Conservation (phyloP, 2,797 vertebrate species). For the Cuculus canorus region DNA sequence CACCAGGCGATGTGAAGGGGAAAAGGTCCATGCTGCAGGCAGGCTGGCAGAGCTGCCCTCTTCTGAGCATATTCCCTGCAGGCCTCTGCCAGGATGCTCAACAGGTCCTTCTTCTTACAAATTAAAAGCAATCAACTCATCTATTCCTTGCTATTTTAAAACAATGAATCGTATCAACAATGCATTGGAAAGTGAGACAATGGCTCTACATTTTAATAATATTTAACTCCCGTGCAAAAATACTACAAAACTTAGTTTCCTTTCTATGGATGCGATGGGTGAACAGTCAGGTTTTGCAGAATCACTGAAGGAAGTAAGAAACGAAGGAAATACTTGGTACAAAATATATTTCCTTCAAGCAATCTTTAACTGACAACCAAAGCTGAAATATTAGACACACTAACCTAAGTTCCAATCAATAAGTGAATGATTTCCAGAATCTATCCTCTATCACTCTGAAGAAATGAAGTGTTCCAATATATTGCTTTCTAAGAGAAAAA, state of each 20-base stretch:
- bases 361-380: background rate
- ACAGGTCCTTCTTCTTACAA: background rate
- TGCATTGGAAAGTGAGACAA: background rate
- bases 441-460: background rate
- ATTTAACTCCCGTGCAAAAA: background rate
- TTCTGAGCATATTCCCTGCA: too few species aligned
- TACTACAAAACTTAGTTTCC: background rate
- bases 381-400: background rate
- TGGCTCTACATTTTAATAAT: background rate
- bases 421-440: constrained; percentile 35
- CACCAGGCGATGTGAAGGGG: too few species aligned
- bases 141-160: background rate
- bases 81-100: background rate
- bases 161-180: background rate
- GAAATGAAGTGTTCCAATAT: constrained; percentile 3
- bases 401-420: background rate
- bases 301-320: background rate
- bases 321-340: background rate
- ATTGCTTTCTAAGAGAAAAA: constrained; percentile 36
- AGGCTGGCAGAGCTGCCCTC: too few species aligned
- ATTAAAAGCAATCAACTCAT: background rate
- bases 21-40: too few species aligned
- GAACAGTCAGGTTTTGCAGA: background rate
- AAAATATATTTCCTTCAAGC: background rate
- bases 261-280: background rate